Percentiles rank a stretch among this genome's conserved stretches.
Evolutionary conservation across 2,888 invertebrate species (phyloP).

Genomic region (Cheilosia pagana): DNA sequence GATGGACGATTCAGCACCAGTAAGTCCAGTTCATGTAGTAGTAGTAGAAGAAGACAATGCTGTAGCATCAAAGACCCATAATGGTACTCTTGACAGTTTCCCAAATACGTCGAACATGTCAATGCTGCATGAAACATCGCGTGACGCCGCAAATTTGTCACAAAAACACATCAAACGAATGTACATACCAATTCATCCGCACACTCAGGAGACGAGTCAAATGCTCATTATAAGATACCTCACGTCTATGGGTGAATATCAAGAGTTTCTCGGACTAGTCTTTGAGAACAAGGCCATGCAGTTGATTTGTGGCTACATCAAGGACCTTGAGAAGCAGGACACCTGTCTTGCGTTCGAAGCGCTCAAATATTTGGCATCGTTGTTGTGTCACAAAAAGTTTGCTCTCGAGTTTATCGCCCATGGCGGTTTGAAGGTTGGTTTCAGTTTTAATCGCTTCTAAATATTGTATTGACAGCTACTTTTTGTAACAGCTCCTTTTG

Average conservation of each 20-base stretch:
- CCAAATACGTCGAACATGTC: constrained; percentile 81
- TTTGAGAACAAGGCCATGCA: constrained; percentile 97
- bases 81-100: constrained; percentile 76
- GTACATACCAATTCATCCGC: constrained; percentile 93
- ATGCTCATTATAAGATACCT: constrained; percentile 96
- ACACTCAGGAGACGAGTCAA: constrained; percentile 94
- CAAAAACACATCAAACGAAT: constrained; percentile 80
- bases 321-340: constrained; percentile 94
- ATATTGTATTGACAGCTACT: constrained; percentile 3
- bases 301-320: constrained; percentile 94
- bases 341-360: constrained; percentile 98
- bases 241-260: constrained; percentile 99
- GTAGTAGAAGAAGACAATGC: constrained; percentile 49
- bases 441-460: background rate
- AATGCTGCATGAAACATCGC: constrained; percentile 81
- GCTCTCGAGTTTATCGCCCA: constrained; percentile 96
- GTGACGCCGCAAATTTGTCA: constrained; percentile 78
- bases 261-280: constrained; percentile 96
- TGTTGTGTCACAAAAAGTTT: constrained; percentile 99
- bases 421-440: constrained; percentile 90
- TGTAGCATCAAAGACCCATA: constrained; percentile 46
- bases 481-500: constrained; percentile 87
- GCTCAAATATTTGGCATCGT: constrained; percentile 95
- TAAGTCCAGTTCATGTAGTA: constrained; percentile 80
- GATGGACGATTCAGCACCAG: constrained; percentile 81